A percentile compares a stretch with the other conserved stretches of the same genome.
Conservation (phyloP, 2,888 invertebrate species). For the Gastracanthus pulcherrimus region DNA sequence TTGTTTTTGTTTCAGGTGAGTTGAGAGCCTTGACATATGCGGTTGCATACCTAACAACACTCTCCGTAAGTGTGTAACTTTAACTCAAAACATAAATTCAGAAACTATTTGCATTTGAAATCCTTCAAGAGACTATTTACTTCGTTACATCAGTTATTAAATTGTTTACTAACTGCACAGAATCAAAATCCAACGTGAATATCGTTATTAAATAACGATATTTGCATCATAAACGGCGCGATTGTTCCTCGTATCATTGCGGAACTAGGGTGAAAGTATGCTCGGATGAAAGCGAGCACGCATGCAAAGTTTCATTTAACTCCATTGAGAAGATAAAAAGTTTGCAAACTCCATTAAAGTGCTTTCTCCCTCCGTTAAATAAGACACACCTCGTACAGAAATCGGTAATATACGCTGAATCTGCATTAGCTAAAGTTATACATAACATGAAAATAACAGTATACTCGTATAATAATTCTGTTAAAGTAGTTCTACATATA, state of each 20-base stretch:
- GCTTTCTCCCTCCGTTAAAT: slow-evolving; percentile 2
- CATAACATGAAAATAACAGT: too few species aligned
- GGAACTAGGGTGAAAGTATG: slow-evolving; percentile 41
- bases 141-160: neutral
- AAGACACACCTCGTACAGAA: slow-evolving; percentile 9
- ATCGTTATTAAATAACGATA: slow-evolving; percentile 16
- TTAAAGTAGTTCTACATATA: too few species aligned
- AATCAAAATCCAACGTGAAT: neutral
- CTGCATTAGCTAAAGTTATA: too few species aligned
- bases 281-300: slow-evolving; percentile 13
- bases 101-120: neutral
- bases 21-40: neutral
- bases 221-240: slow-evolving; percentile 8
- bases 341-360: slow-evolving; percentile 44
- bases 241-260: neutral
- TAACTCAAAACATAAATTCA: too few species aligned
- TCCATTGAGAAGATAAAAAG: slow-evolving; percentile 37
- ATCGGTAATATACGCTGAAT: too few species aligned
- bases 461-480: too few species aligned
- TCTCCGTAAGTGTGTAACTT: slow-evolving; percentile 22
- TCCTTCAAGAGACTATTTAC: neutral
- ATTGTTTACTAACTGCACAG: neutral
- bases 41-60: neutral
- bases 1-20: slow-evolving; percentile 47
- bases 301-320: slow-evolving; percentile 41